Evolutionary conservation across 1,140 invertebrate species (phyloP).

Genomic region (Caerostris extrusa): DNA sequence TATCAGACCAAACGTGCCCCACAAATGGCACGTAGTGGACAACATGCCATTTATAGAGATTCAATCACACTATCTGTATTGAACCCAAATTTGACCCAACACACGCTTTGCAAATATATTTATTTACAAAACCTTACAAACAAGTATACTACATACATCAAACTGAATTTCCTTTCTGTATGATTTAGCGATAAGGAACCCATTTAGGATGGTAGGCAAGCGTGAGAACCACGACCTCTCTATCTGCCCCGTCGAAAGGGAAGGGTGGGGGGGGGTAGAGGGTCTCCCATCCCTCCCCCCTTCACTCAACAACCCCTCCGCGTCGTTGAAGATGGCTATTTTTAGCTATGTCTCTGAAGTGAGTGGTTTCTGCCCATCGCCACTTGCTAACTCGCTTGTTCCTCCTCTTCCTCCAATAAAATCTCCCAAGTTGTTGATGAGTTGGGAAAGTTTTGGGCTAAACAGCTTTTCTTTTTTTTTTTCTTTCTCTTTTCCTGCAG

Average conservation of each 20-base stretch:
- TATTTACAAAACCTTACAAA: not conserved
- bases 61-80: no score
- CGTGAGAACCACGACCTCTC: constrained; percentile 27
- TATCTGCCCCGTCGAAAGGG: not conserved
- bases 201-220: not conserved
- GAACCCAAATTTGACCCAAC: not conserved
- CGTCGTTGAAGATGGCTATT: constrained; percentile 17
- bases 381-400: not conserved
- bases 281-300: not conserved
- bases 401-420: not conserved
- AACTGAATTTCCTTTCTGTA: not conserved
- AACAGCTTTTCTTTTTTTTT: not conserved
- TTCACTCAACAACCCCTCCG: constrained; percentile 32
- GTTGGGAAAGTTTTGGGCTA: not conserved
- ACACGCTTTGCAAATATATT: not conserved
- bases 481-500: not conserved
- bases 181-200: not conserved
- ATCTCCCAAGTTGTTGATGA: not conserved
- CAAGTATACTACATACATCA: not conserved
- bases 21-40: no score
- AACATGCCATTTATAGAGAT: no score
- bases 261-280: not conserved
- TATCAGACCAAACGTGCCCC: no score
- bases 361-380: not conserved
- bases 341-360: not conserved